Evolutionary conservation across 2,113 vertebrate species (phyloP).

Genomic region (Labrus mixtus): DNA sequence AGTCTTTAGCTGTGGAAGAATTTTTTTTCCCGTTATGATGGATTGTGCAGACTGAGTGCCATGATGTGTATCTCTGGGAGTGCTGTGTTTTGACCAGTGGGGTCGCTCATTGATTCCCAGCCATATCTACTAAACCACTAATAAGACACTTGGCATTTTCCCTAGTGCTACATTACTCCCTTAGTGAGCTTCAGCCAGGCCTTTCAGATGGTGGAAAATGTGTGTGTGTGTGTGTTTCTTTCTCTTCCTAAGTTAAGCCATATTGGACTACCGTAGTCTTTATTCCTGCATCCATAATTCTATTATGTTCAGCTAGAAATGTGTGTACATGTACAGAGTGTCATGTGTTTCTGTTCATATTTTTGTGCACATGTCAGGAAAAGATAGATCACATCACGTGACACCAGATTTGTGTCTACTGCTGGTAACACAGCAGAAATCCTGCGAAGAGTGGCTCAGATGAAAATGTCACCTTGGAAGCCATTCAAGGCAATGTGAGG

Average conservation of each 20-base stretch:
- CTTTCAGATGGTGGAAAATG: constrained; percentile 34
- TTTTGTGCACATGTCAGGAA: constrained; percentile 42
- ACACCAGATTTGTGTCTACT: constrained; percentile 18
- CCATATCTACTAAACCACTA: constrained; percentile 77
- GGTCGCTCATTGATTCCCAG: constrained; percentile 78
- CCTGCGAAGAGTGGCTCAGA: constrained; percentile 25
- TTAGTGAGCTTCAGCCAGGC: constrained; percentile 57
- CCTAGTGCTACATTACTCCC: constrained; percentile 67
- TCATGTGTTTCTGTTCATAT: constrained; percentile 11
- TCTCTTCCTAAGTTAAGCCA: constrained; percentile 5
- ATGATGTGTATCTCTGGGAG: constrained; percentile 73
- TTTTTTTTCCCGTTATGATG: constrained; percentile 69
- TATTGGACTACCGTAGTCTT: not conserved
- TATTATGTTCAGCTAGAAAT: constrained; percentile 2
- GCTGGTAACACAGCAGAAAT: constrained; percentile 5
- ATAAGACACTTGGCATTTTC: constrained; percentile 85
- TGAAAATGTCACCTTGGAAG: constrained; percentile 59
- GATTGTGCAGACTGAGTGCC: constrained; percentile 64
- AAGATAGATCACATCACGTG: constrained; percentile 37
- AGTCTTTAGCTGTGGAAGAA: constrained; percentile 49
- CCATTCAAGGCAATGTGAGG: constrained; percentile 5
- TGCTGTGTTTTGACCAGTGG: constrained; percentile 70
- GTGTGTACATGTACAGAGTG: constrained; percentile 17
- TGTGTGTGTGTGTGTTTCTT: constrained; percentile 13
- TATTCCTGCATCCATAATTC: not conserved